phyloP scores from a whole-genome alignment of 1,140 invertebrate genomes.

The Wasmannia auropunctata region DNA sequence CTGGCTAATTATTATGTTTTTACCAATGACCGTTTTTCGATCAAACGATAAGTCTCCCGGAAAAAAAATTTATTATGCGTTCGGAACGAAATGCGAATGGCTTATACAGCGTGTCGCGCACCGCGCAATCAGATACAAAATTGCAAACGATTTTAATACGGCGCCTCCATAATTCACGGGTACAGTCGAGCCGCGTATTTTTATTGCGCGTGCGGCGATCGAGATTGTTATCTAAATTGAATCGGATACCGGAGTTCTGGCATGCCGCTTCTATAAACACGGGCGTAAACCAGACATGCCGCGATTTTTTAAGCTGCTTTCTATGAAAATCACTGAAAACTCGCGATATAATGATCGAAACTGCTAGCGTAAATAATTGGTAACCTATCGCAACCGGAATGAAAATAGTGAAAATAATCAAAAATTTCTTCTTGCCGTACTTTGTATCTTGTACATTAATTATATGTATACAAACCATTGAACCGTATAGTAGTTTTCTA shows the following conservation, averaged over 20 bases:
- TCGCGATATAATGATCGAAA: conserved; percentile 70
- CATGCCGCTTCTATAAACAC: conserved; percentile 76
- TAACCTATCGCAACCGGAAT: not conserved
- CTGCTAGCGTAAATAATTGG: conserved; percentile 34
- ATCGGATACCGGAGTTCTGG: conserved; percentile 73
- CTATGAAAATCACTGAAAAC: conserved; percentile 71
- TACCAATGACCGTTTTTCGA: conserved; percentile 15
- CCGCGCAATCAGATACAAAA: conserved; percentile 61
- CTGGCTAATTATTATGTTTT: conserved; percentile 24
- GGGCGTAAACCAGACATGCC: conserved; percentile 65
- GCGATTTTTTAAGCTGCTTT: conserved; percentile 79
- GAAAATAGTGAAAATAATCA: not conserved
- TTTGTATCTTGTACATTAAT: not conserved
- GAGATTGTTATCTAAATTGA: conserved; percentile 82
- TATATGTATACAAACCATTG: not conserved
- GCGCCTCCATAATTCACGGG: conserved; percentile 72
- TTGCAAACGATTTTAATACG: conserved; percentile 68
- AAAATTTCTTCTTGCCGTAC: not conserved
- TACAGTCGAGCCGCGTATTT: conserved; percentile 75
- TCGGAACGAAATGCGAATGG: conserved; percentile 35
- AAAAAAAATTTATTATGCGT: conserved; percentile 57
- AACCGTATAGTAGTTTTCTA: too few relatives aligned
- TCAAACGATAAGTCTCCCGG: conserved; percentile 17
- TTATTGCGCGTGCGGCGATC: conserved; percentile 76
- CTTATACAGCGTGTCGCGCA: conserved; percentile 38